Percentiles rank a stretch among this genome's conserved stretches.
phyloP scores from a whole-genome alignment of 2,888 invertebrate species.

The Muscina levida region DNA sequence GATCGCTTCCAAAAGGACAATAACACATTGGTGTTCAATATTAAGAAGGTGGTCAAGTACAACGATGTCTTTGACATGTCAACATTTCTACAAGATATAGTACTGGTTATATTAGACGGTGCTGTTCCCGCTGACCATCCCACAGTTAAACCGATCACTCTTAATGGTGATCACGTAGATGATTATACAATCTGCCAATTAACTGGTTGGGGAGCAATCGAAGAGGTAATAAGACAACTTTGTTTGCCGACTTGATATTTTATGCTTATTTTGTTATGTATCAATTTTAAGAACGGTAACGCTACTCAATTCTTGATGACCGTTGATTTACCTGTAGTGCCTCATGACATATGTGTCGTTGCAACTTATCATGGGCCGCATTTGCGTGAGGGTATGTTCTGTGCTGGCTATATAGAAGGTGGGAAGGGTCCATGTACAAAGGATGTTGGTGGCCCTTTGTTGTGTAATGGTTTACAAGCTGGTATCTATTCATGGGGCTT shows the following conservation, averaged over 20 bases:
- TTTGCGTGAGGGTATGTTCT: slow-evolving; percentile 86
- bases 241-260: slow-evolving; percentile 6
- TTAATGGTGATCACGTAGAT: slow-evolving; percentile 64
- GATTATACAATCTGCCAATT: slow-evolving; percentile 73
- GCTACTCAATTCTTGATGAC: slow-evolving; percentile 71
- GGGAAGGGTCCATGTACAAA: slow-evolving; percentile 90
- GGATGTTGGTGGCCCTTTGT: slow-evolving; percentile 91
- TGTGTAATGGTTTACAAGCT: slow-evolving; percentile 83
- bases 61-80: slow-evolving; percentile 67
- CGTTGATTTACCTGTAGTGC: slow-evolving; percentile 73
- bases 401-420: slow-evolving; percentile 88
- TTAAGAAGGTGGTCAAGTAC: slow-evolving; percentile 67
- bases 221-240: slow-evolving; percentile 69
- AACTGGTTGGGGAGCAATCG: slow-evolving; percentile 77
- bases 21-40: slow-evolving; percentile 71
- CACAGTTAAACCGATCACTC: slow-evolving; percentile 72
- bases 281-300: no score
- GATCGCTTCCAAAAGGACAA: slow-evolving; percentile 71
- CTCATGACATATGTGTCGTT: slow-evolving; percentile 74
- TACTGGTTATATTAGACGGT: slow-evolving; percentile 72
- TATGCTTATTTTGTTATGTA: not conserved
- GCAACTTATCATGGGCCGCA: slow-evolving; percentile 72
- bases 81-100: slow-evolving; percentile 74
- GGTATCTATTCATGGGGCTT: slow-evolving; percentile 93
- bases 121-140: slow-evolving; percentile 74